Base-by-base conservation (phyloP, 2,113 vertebrate species). In the Agapornis roseicollis region DNA sequence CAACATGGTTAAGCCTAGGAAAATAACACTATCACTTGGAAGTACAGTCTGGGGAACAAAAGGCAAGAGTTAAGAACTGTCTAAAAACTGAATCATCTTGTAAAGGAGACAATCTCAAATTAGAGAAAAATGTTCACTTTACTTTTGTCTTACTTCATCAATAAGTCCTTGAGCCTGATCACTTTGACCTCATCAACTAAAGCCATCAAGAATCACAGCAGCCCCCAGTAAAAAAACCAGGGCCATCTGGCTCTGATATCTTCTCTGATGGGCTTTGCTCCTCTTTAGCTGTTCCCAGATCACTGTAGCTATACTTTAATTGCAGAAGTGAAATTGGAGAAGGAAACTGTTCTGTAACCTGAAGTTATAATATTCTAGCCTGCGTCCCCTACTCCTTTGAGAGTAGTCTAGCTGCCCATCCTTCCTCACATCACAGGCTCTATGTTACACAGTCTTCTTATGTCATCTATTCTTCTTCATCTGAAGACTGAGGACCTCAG, bases 161-260 rank as follows among this genome's bases (percentile, higher is more conserved):
- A 5, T 14, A 3, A 78, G 4, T 2, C 9, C 25, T 49, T 7
- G 60, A 39, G 20, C 24, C 33, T 50, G 46, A 41, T 1, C 1
- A 14, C 46, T n/a, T 11, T 27, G 44, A 66, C 6, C 37, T n/a
- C 39, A 31, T 49, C 11, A 25, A 7, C 25, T 50, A 79, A 50
- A 85, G 25, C 41, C 18, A 13, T 18, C 0, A 10, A 16, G 35
- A 50, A 73, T 25, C 9, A 14, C 10, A 35, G 11, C 19, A 68
- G 37, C 0, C 2, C 19, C 15, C 27, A 0, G 3, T 50, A 31
- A 39, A 25, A 19, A 42, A 46, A 42, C 1, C 11, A 19, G 33
- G 5, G 4, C 11, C 41, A 68, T 7, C 10, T 41, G 29, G 6
- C 19, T 63, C 46, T 42, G 56, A 15, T 28, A 29, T 17, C 47